Evolutionary conservation across 2,797 vertebrate species (phyloP).

Genomic region (Rhinichthys osculus): DNA sequence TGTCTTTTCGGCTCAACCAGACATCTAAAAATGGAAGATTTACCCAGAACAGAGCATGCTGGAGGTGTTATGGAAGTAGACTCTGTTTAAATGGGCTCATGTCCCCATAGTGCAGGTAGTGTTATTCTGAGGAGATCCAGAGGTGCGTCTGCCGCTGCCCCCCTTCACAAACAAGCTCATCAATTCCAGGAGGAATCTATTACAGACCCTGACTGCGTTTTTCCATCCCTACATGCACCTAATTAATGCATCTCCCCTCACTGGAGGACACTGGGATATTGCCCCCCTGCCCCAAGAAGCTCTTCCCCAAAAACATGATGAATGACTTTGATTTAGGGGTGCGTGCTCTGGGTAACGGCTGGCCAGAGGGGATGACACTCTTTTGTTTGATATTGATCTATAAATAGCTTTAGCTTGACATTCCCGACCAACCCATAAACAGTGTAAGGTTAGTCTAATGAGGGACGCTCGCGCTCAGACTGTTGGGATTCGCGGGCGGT

Average conservation of each 20-base stretch:
- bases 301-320: constrained; percentile 69
- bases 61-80: constrained; percentile 17
- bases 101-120: constrained; percentile 41
- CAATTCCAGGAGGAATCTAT: constrained; percentile 81
- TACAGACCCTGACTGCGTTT: constrained; percentile 71
- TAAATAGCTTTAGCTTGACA: constrained; percentile 67
- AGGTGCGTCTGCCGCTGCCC: constrained; percentile 51
- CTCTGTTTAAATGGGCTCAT: constrained; percentile 47
- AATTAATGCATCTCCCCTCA: constrained; percentile 80
- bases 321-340: constrained; percentile 76
- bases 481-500: constrained; percentile 59
- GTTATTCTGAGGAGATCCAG: constrained; percentile 52
- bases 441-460: constrained; percentile 61
- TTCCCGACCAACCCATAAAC: constrained; percentile 65
- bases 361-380: constrained; percentile 67
- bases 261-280: constrained; percentile 74
- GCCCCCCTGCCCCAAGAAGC: constrained; percentile 41
- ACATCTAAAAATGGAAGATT: constrained; percentile 50
- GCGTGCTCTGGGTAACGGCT: constrained; percentile 60
- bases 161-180: constrained; percentile 59
- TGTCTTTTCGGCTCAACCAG: constrained; percentile 54
- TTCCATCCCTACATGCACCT: constrained; percentile 76
- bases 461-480: constrained; percentile 52
- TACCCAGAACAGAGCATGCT: neutral
- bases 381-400: constrained; percentile 65